A percentile compares a stretch with the other conserved stretches of the same genome.
Evolutionary conservation across 2,113 vertebrate species (phyloP).

Genomic region (Pogona vitticeps): DNA sequence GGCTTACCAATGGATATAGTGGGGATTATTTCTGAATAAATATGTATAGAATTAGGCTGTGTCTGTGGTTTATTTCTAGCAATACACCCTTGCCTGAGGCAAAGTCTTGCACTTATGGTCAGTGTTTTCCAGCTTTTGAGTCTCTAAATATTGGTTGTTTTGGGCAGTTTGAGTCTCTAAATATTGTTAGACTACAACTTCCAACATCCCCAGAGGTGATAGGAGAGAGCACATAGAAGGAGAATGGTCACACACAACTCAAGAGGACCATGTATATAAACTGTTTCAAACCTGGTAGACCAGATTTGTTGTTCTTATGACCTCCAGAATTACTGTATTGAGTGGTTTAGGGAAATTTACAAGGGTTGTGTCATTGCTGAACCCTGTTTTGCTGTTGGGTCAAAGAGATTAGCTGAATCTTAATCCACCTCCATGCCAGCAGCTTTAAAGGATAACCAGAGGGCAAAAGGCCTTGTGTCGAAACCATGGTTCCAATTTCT

Average conservation of each 20-base stretch:
- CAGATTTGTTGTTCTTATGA: not conserved
- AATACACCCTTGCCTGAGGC: no score
- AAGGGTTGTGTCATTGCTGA: not conserved
- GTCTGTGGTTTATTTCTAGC: no score
- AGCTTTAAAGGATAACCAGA: constrained; percentile 2
- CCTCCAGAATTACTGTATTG: not conserved
- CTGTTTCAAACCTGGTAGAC: not conserved
- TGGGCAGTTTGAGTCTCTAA: no score
- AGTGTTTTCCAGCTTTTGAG: no score
- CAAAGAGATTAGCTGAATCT: not conserved
- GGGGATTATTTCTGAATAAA: no score
- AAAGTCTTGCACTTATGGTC: no score
- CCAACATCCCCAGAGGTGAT: not conserved
- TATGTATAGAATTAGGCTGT: no score
- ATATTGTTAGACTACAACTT: not conserved
- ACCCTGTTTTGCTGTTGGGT: not conserved
- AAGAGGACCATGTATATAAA: not conserved
- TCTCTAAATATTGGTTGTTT: no score
- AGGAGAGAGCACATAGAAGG: not conserved
- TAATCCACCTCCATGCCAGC: not conserved
- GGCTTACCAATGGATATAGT: no score
- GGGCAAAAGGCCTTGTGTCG: constrained; percentile 7
- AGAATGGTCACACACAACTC: not conserved
- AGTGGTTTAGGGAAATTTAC: not conserved
- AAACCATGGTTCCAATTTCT: constrained; percentile 17